These are phyloP conservation scores for Grus americana DNA, from an alignment of 2,113 vertebrate species.

Conservation along the genomic window DNA sequence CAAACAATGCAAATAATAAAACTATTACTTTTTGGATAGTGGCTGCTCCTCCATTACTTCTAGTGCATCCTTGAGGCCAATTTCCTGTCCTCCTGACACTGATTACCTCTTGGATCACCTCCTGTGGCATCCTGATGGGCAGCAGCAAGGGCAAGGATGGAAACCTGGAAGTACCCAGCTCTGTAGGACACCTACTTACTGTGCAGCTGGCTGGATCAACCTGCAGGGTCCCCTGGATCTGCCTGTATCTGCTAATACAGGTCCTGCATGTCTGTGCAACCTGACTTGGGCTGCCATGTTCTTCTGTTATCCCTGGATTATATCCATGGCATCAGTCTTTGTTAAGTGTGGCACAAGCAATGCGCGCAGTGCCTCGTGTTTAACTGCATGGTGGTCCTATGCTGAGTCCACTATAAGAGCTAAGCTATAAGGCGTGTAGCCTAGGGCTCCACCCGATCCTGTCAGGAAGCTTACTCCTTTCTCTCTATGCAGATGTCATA, in stretches of 20 bases:
- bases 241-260: background rate
- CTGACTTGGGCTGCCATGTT: background rate
- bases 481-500: too few species aligned
- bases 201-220: background rate
- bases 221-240: background rate
- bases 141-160: background rate
- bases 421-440: background rate
- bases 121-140: background rate
- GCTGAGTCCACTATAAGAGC: background rate
- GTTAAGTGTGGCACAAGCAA: background rate
- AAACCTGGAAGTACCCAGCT: background rate
- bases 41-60: background rate
- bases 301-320: background rate
- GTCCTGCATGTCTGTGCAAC: background rate
- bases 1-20: background rate
- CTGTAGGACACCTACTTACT: background rate
- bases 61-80: background rate
- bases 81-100: background rate
- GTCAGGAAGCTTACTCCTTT: background rate
- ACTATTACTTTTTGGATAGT: background rate
- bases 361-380: background rate
- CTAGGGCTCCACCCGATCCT: too few species aligned
- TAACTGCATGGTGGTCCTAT: background rate
- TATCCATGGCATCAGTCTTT: background rate
- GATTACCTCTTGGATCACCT: background rate